Percentiles rank a stretch among this genome's conserved stretches.
Evolutionary conservation across 1,140 invertebrate species (phyloP).

Genomic region (Phthorimaea operculella): DNA sequence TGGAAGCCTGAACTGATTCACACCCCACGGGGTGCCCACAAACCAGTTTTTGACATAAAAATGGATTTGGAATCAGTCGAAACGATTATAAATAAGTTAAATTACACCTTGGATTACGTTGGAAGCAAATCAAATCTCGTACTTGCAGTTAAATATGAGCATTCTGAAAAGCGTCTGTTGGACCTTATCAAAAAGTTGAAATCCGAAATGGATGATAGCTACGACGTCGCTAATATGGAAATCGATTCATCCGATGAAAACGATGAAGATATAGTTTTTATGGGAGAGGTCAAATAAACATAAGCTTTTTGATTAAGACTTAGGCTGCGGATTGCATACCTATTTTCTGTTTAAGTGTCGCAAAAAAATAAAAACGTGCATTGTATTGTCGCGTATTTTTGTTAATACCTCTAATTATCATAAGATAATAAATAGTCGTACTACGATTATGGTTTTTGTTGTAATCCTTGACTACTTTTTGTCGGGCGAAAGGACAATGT

Average conservation of each 20-base stretch:
- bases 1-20: conserved; percentile 33
- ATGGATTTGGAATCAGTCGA: conserved; percentile 51
- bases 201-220: conserved; percentile 37
- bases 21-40: neutral
- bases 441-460: too few species aligned
- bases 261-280: conserved; percentile 13
- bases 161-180: conserved; percentile 12
- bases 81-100: conserved; percentile 31
- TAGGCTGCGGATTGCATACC: neutral
- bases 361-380: neutral
- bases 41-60: conserved; percentile 25
- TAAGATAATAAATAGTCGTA: too few species aligned
- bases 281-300: conserved; percentile 15
- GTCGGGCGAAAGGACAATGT: too few species aligned
- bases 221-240: conserved; percentile 54
- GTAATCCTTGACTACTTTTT: too few species aligned
- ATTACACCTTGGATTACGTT: conserved; percentile 40
- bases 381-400: neutral
- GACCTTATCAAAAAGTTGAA: conserved; percentile 34
- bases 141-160: conserved; percentile 22
- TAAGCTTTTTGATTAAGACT: neutral
- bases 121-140: too few species aligned
- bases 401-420: too few species aligned
- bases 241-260: conserved; percentile 18
- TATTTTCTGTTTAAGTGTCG: neutral